Base-by-base conservation (phyloP, 2,113 vertebrate species). In the Limnothrissa miodon region DNA sequence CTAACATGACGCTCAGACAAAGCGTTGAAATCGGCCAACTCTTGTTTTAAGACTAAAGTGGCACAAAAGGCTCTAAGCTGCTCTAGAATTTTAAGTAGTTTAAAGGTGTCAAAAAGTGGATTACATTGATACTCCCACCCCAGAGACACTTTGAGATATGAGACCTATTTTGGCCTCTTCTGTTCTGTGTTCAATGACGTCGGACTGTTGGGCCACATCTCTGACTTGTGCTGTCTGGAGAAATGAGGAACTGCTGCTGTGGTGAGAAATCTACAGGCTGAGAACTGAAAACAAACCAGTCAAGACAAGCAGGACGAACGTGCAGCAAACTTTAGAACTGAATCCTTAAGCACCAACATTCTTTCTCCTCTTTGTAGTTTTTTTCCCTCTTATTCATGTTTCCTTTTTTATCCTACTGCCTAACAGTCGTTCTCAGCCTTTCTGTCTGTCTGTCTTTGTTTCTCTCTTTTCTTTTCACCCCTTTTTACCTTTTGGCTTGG, bases 261-360 rank as follows among this genome's bases (percentile, higher is more conserved):
- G 62, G 82, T 59, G 86, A 62, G 42, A 90, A 90, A 86, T 81
- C n/a, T 79, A 85, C 80, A 59, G 59, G 36, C 46, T 85, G 62
- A 29, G 80, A 25, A 59, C 23, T 78, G 80, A 89, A 82, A 42
- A 46, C 80, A 82, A 88, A 82, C 88, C 48, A 11, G 81, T 86
- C 78, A 70, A 84, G 83, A 81, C 82, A 78, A n/a, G 0, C 70
- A 13, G 33, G 29, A 78, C 59, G 19, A 23, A n/a, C 78, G 17
- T 19, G 21, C 48, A 79, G 33, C 19, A 1, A 0, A n/a, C 66
- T 33, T 74, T 36, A 74, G 29, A 74, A 74, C 66, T 74, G 66
- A 36, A 74, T 36, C 66, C 66, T 13, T 36, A 0, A 33, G 66
- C 33, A 39, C 66, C 66, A 33, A 36, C 66, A 74, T 74, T 74